Base-by-base conservation (phyloP, 2,888 invertebrate genomes). In the Chaetoderma sp. region DNA sequence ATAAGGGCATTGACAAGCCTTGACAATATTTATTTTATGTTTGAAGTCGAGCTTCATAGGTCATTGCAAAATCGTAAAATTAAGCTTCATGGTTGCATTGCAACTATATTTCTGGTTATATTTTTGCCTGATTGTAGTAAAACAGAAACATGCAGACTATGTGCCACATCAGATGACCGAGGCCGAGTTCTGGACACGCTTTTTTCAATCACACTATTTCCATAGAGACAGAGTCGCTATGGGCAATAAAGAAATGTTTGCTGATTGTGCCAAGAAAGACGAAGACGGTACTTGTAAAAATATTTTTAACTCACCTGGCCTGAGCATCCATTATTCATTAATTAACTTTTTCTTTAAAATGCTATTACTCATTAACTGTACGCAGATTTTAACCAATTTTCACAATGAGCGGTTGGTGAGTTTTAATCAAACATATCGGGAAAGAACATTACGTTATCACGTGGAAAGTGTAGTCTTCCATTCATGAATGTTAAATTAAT, bases 131-230 rank as follows among this genome's bases (percentile, higher is more conserved):
- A 18, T 78, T 86, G 42, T 78, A 75, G 99, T 99, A 0, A 93
- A 95, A 83, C 93, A 93, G 89, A 98, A 98, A 90, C 97, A 98
- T 87, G 88, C 92, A 64, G 98, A 99, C 86, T 93, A 95, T 87
- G 99, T 99, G 39, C 99, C 99, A 32, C 91, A 93, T 71, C 95
- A 96, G 89, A 90, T 98, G 91, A 91, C 93, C 0, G 99, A 99
- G 88, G 91, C 94, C 0, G 97, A 98, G 83, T 99, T 99, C 88
- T 99, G 99, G 99, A 96, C 96, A 16, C 94, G 96, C 83, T 99
- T 99, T 88, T 99, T 99, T 89, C 98, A 99, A 86, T 98, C 98
- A 18, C 98, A 99, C 89, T 99, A 99, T 89, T 90, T 89, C 78
- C 89, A 90, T 75, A 74, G 89, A 56, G 98, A 98, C 88, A 92